These are phyloP conservation scores for Myotis davidii DNA, from an alignment of 2,113 vertebrate species.

Conservation along the genomic window DNA sequence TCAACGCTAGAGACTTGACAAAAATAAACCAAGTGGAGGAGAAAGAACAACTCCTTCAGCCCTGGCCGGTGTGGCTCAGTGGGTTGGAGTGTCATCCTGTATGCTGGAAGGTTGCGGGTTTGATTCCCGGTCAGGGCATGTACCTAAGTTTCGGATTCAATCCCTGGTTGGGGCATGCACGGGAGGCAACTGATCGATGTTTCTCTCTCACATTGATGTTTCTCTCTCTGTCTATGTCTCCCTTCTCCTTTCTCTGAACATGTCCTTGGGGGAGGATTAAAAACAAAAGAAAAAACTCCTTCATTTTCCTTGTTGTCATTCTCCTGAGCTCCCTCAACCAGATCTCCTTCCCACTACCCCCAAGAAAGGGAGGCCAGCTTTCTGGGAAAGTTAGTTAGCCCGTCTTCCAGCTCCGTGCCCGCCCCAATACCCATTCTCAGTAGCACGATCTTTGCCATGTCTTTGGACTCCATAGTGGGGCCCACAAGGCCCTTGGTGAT, in stretches of 20 bases:
- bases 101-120: background rate
- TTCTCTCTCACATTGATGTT: background rate
- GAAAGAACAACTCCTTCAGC: background rate
- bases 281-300: background rate
- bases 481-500: background rate
- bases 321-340: background rate
- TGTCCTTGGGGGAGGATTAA: background rate
- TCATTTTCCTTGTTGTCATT: background rate
- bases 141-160: background rate
- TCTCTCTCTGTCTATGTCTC: background rate
- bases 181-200: background rate
- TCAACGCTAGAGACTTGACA: background rate
- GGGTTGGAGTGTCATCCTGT: background rate
- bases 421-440: background rate
- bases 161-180: background rate
- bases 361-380: background rate
- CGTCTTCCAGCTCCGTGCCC: rapidly evolving
- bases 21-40: background rate
- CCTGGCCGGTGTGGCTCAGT: background rate
- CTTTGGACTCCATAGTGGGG: background rate
- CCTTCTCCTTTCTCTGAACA: background rate
- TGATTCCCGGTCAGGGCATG: background rate
- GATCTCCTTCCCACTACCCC: background rate
- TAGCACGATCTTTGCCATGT: background rate
- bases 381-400: background rate